Base-by-base conservation (phyloP, 2,113 vertebrate genomes). In the human region DNA sequence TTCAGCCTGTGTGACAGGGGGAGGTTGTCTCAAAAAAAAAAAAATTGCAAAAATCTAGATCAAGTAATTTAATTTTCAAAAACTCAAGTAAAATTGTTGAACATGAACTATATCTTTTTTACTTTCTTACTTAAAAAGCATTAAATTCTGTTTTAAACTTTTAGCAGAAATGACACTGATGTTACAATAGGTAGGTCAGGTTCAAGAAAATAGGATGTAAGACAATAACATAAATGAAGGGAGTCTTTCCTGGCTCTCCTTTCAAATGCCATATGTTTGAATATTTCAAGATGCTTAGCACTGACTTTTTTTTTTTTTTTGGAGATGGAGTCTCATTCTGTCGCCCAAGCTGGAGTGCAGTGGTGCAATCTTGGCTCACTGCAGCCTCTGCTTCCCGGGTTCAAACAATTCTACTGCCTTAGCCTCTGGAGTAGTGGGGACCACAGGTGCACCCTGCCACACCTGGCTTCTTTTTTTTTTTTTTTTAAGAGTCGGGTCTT, bases 51-150 rank as follows among this genome's bases (percentile, higher is more conserved):
- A 73, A 87, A 85, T 66, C 59, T 64, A 82, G 35, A 78, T 4
- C 30, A 8, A 89, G 22, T 43, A 90, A 91, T 14, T 86, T 72
- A 80, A 92, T 84, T 73, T 98, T 93, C 90, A 80, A 84, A 90
- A 95, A 92, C 17, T 43, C 61, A 87, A 92, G 68, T 75, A 35
- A 81, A 64, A 8, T 48, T 79, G 48, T 78, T 55, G 13, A 80
- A 90, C 32, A 92, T 10, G 50, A 5, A 57, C 18, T 96, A 2
- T 50, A 86, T 20, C 59, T 68, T 85, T 73, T 73, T 90, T 38
- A 93, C 25, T 89, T 92, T 80, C 50, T 95, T 72, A 81, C 35
- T 94, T 83, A 88, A 93, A 92, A 89, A 45, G 8, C 43, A 64
- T 92, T 16, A 70, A 40, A 68, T 79, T 81, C 16, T 86, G n/a